Base-by-base conservation (phyloP, 2,113 vertebrate genomes). In the Aleadryas rufinucha region DNA sequence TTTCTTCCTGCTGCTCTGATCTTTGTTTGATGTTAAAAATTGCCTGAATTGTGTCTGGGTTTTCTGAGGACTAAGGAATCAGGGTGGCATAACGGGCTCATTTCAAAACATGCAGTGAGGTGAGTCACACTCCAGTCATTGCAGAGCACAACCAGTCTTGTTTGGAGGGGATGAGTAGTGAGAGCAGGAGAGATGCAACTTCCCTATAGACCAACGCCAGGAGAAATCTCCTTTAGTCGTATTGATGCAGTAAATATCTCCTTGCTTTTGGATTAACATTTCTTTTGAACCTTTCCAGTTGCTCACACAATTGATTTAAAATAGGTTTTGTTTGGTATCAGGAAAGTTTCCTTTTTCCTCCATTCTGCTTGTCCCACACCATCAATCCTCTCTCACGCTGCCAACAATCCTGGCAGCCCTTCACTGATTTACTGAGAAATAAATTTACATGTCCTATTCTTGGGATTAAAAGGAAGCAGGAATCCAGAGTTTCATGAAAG, bases 131-230 rank as follows among this genome's bases (percentile, higher is more conserved):
- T 41, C 56, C 66, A 87, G 30, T 45, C 60, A 16, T 0, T 59
- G 37, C 50, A 91, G 64, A 87, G 23, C 54, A 53, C 69, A 77
- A 2, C 28, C 26, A 20, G 27, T 5, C 18, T 17, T n/a, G 10
- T 76, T 56, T 79, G 41, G 44, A 71, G 37, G n/a, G 47, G 7
- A 21, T 0, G 1, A 70, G 47, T 0, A 37, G 15, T 1, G 9
- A 22, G 6, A 88, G 35, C 21, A 80, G 41, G 37, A 76, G 49
- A 92, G 53, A 35, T 20, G 9, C 47, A 88, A 18, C 33, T 68
- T 60, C 11, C 22, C 30, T 45, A 13, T 14, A 64, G 11, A 78
- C 8, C 39, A 82, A 30, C 30, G 11, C 10, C 16, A 56, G 39
- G 8, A 75, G 15, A 63, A 52, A 7, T 28, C 16, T 70, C 8